These are phyloP conservation scores for Berghia stephanieae DNA, from an alignment of 1,140 invertebrate species.

Conservation along the genomic window DNA sequence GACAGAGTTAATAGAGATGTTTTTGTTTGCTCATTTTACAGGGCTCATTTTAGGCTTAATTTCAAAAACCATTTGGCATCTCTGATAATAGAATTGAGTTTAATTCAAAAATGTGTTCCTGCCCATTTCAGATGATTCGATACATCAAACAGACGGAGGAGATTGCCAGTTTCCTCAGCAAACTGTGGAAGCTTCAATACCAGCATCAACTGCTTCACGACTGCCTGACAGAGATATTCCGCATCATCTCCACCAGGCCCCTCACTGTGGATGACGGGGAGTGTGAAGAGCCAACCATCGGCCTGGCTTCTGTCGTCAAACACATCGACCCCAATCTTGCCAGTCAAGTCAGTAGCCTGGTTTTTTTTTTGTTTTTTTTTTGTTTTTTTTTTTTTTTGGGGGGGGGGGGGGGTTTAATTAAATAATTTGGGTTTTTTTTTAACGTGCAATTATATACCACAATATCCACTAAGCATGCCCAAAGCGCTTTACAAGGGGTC, in stretches of 20 bases:
- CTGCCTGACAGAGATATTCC: constrained; percentile 15
- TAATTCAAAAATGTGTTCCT: background rate
- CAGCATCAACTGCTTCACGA: background rate
- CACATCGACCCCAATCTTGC: constrained; percentile 28
- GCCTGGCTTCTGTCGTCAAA: constrained; percentile 21
- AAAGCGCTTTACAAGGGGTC: no score
- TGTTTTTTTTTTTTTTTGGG: no score
- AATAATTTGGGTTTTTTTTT: no score
- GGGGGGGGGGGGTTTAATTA: no score
- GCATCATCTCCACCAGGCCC: constrained; percentile 1
- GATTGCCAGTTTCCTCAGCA: constrained; percentile 11
- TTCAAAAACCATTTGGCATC: no score
- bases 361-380: no score
- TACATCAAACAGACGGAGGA: constrained; percentile 22
- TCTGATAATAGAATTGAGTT: no score
- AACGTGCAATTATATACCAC: no score
- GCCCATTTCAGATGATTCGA: background rate
- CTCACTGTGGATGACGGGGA: background rate
- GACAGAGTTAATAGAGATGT: no score
- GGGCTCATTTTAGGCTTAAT: background rate
- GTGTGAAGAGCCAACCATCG: constrained; percentile 17
- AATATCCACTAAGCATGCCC: no score
- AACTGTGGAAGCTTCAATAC: background rate
- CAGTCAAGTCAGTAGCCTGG: constrained; percentile 21
- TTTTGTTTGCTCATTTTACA: background rate